These are phyloP conservation scores for Yponomeuta evonymella DNA, from an alignment of 2,888 invertebrate genomes.

Conservation along the genomic window DNA sequence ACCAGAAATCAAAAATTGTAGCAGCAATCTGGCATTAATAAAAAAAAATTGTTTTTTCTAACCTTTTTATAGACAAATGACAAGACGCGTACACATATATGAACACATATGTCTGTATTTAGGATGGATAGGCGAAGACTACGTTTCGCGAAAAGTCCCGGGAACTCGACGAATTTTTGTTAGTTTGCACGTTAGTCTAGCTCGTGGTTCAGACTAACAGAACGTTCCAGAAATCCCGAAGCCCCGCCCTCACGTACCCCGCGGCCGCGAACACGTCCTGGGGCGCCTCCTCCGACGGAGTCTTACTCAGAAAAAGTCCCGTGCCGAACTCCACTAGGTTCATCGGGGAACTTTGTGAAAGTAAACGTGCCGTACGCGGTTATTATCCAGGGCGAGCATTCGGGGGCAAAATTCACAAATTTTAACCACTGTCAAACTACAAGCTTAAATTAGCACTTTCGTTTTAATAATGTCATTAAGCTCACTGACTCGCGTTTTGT, in stretches of 20 bases:
- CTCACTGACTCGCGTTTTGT: not conserved
- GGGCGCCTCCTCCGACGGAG: constrained; percentile 92
- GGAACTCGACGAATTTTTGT: not conserved
- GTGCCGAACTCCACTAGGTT: constrained; percentile 97
- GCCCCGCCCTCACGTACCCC: constrained; percentile 70
- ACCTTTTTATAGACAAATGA: no score
- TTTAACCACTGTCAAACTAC: constrained; percentile 17
- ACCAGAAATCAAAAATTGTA: no score
- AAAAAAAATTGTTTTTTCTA: no score
- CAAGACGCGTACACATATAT: no score
- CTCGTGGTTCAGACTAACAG: not conserved
- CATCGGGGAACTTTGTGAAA: constrained; percentile 85
- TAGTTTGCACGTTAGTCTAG: not conserved
- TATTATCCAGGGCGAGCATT: constrained; percentile 67
- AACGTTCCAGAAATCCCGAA: not conserved
- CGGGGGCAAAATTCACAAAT: constrained; percentile 53
- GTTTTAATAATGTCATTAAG: constrained; percentile 21
- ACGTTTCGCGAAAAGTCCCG: not conserved
- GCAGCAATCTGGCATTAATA: no score
- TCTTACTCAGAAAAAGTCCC: constrained; percentile 94
- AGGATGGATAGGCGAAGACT: no score
- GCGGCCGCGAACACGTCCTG: constrained; percentile 79
- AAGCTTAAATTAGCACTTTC: constrained; percentile 38
- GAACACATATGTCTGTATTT: no score
- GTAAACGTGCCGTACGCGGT: constrained; percentile 37